These are phyloP conservation scores for Gandaritis pyraliata DNA, from an alignment of 2,888 invertebrate genomes.

Conservation along the genomic window DNA sequence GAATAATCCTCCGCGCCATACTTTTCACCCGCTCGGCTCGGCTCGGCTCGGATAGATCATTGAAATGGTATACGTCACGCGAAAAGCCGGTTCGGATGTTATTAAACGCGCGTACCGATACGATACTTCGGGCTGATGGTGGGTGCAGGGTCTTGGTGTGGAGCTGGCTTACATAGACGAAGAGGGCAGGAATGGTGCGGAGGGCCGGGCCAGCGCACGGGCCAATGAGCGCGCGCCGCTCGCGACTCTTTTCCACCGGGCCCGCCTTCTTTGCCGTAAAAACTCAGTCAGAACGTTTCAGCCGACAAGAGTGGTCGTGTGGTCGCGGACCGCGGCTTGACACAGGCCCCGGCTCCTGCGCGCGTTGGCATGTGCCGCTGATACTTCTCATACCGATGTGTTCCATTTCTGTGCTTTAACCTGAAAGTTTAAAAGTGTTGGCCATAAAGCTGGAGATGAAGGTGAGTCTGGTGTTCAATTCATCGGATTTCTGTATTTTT, in stretches of 20 bases:
- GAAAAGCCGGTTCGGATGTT: conserved; percentile 50
- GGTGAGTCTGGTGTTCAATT: conserved; percentile 52
- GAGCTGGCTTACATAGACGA: conserved; percentile 53
- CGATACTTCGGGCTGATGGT: conserved; percentile 52
- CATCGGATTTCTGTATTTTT: no score
- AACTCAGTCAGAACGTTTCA: conserved; percentile 60
- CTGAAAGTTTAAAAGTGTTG: conserved; percentile 66
- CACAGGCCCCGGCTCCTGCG: conserved; percentile 31
- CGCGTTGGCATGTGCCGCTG: conserved; percentile 21
- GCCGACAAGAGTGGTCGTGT: conserved; percentile 49
- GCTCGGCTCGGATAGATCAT: conserved; percentile 52
- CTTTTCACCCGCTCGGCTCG: no score
- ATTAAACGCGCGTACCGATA: conserved; percentile 53
- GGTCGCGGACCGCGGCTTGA: conserved; percentile 28
- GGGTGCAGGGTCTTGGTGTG: conserved; percentile 49
- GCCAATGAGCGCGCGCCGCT: conserved; percentile 32
- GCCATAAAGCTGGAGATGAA: conserved; percentile 75
- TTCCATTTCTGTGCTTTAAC: conserved; percentile 51
- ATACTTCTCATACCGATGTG: conserved; percentile 21
- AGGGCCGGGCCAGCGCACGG: conserved; percentile 8
- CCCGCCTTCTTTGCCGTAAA: conserved; percentile 51
- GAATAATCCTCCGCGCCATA: conserved; percentile 31
- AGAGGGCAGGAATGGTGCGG: conserved; percentile 9
- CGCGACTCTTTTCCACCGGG: conserved; percentile 36
- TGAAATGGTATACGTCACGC: conserved; percentile 56